phyloP scores from a whole-genome alignment of 2,888 invertebrate genomes.

The Melinaea marsaeus region DNA sequence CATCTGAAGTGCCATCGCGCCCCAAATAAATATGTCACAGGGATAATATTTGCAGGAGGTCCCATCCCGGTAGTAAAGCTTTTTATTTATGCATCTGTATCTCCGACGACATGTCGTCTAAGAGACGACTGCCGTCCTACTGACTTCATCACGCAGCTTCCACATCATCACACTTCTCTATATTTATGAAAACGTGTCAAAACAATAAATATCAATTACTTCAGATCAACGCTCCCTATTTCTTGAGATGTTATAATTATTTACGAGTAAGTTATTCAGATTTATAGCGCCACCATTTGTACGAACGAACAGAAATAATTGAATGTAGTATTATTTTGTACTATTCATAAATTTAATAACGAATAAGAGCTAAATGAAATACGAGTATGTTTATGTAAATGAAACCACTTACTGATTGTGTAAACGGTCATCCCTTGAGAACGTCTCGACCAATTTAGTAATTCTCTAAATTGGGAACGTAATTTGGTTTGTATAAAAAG shows the following conservation, averaged over 20 bases:
- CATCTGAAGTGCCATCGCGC: constrained; percentile 67
- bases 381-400: too few relatives aligned
- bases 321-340: too few relatives aligned
- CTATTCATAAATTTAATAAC: too few relatives aligned
- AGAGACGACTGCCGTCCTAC: constrained; percentile 45
- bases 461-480: too few relatives aligned
- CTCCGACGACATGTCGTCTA: constrained; percentile 41
- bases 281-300: not conserved
- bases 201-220: constrained; percentile 63
- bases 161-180: constrained; percentile 49
- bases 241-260: constrained; percentile 9
- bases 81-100: constrained; percentile 35
- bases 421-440: too few relatives aligned
- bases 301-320: not conserved
- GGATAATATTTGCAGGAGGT: constrained; percentile 55
- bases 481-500: too few relatives aligned
- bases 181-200: constrained; percentile 56
- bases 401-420: too few relatives aligned
- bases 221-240: constrained; percentile 37
- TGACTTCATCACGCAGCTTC: constrained; percentile 36
- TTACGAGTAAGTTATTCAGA: not conserved
- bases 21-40: constrained; percentile 56
- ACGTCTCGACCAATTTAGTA: too few relatives aligned
- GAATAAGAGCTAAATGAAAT: not conserved
- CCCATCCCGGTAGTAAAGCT: constrained; percentile 61